Percentiles rank a stretch among this genome's conserved stretches.
phyloP scores from a whole-genome alignment of 2,888 invertebrate genomes.

The Arrhopalites spinosus region DNA sequence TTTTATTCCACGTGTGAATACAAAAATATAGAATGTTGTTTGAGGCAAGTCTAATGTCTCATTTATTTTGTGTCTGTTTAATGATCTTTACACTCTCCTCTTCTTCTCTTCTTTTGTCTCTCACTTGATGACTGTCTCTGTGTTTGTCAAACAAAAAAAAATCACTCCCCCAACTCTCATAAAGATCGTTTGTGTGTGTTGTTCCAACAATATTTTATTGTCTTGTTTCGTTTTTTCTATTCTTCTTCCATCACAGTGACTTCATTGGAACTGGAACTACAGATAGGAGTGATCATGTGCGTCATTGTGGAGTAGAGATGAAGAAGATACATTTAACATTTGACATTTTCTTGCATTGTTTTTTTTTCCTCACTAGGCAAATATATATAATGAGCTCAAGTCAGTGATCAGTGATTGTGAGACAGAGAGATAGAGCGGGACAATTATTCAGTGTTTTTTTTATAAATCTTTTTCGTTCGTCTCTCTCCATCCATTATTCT shows the following conservation, averaged over 20 bases:
- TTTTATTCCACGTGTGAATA: conserved; percentile 7
- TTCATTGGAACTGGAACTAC: not conserved
- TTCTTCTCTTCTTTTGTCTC: not conserved
- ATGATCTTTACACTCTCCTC: not conserved
- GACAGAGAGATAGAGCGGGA: not conserved
- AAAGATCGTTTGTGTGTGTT: too few relatives aligned
- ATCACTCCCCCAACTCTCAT: not conserved
- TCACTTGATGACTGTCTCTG: not conserved
- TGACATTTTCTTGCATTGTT: too few relatives aligned
- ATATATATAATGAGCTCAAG: too few relatives aligned
- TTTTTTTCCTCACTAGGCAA: too few relatives aligned
- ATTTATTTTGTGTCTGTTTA: not conserved
- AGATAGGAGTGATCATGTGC: not conserved
- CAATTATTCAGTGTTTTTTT: too few relatives aligned
- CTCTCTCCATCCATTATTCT: too few relatives aligned
- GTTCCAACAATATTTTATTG: not conserved
- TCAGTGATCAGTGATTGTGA: too few relatives aligned
- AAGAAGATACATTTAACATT: too few relatives aligned
- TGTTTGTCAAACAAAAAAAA: not conserved
- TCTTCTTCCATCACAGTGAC: not conserved
- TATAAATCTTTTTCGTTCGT: too few relatives aligned
- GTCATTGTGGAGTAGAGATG: too few relatives aligned
- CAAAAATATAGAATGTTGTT: not conserved
- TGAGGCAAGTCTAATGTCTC: not conserved
- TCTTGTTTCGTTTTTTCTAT: not conserved